Conservation (phyloP, 2,888 invertebrate species). For the Drosophila paracracens region DNA sequence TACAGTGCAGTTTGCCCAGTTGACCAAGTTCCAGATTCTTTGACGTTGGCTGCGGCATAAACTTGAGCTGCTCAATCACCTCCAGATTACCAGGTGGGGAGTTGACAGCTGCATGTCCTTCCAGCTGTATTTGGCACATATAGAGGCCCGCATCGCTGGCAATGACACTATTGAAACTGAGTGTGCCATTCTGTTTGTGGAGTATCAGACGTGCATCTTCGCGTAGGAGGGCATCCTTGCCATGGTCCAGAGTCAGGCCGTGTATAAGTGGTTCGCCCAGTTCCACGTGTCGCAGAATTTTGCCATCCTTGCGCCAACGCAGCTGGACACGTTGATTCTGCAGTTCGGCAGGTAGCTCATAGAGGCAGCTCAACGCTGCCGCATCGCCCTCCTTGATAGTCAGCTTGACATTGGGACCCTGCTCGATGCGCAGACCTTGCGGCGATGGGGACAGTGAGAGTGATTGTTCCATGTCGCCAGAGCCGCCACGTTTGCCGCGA, state of each 20-base stretch:
- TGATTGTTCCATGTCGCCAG: slow-evolving; percentile 49
- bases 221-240: slow-evolving; percentile 79
- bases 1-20: slow-evolving; percentile 94
- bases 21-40: slow-evolving; percentile 93
- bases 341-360: slow-evolving; percentile 83
- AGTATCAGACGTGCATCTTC: slow-evolving; percentile 82
- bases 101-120: slow-evolving; percentile 82
- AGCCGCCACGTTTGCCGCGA: slow-evolving; percentile 83
- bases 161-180: slow-evolving; percentile 82
- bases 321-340: slow-evolving; percentile 70
- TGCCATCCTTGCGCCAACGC: slow-evolving; percentile 90
- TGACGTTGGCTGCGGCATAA: slow-evolving; percentile 92
- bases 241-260: slow-evolving; percentile 43
- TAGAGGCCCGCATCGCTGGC: slow-evolving; percentile 84
- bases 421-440: slow-evolving; percentile 63
- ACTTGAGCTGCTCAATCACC: slow-evolving; percentile 91
- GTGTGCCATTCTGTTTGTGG: slow-evolving; percentile 83
- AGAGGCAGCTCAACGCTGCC: slow-evolving; percentile 88
- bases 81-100: slow-evolving; percentile 78
- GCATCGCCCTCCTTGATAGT: slow-evolving; percentile 89
- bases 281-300: slow-evolving; percentile 85
- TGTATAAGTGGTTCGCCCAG: slow-evolving; percentile 66
- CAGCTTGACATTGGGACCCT: slow-evolving; percentile 83
- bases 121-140: slow-evolving; percentile 84
- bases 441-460: slow-evolving; percentile 49